Conservation (phyloP, 2,113 vertebrate species). For the Triplophysa siluroides region DNA sequence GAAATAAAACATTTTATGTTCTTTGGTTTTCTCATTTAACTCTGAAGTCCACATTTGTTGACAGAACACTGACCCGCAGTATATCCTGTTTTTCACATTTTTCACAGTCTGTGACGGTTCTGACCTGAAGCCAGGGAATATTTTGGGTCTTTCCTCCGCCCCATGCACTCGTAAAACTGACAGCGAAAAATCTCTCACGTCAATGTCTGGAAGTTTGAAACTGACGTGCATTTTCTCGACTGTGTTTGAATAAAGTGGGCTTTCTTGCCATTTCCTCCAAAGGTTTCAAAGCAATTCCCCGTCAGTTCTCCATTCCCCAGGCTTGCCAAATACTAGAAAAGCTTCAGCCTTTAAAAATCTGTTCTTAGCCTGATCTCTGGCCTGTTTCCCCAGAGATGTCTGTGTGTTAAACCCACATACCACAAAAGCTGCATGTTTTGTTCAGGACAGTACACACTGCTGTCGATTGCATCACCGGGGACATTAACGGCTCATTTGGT, state of each 20-base stretch:
- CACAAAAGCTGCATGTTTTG: background rate
- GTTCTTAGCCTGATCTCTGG: background rate
- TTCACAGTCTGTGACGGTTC: background rate
- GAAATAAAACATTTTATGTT: constrained; percentile 4
- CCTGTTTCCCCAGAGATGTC: background rate
- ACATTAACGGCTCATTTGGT: constrained; percentile 28
- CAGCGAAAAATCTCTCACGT: constrained; percentile 6
- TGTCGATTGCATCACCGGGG: background rate
- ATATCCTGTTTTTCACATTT: constrained; percentile 35
- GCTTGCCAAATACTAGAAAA: too few species aligned
- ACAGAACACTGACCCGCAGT: constrained; percentile 34
- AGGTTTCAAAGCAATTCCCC: background rate
- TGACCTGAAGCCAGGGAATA: constrained; percentile 19
- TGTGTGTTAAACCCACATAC: background rate
- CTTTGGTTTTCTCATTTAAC: constrained; percentile 32
- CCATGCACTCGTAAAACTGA: constrained; percentile 2
- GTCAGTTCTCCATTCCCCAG: background rate
- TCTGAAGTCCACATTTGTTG: constrained; percentile 41
- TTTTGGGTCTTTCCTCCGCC: background rate
- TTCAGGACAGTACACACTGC: background rate
- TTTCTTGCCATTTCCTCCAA: background rate
- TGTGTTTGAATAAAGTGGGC: background rate
- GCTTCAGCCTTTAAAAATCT: background rate
- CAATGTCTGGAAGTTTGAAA: constrained; percentile 2
- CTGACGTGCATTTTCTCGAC: background rate